Evolutionary conservation across 2,888 invertebrate species (phyloP), one percentile per base, ranked within the genome.

Genomic region (Dendrolimus pini): DNA sequence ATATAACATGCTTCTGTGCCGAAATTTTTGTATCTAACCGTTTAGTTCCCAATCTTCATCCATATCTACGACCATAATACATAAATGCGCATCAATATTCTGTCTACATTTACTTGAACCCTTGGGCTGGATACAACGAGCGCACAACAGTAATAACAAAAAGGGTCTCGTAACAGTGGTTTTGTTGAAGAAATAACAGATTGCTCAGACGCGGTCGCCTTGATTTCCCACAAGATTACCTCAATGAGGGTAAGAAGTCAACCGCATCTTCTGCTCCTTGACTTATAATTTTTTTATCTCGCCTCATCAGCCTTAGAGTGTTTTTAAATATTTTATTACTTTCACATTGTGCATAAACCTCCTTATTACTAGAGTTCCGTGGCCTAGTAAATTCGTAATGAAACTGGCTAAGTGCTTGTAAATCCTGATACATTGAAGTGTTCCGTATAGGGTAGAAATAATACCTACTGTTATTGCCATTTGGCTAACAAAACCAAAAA

Each of bases 141-240:
- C 10, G 30, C 18, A 41, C 41, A 14, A 54, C 54, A 10, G 54
- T 14, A n/a, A 54, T 47, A 57, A 61, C 56, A 58, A 55, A 59
- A 67, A 65, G 76, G 47, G 62, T 76, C 80, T 74, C 61, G 65
- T 68, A 74, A 68, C 56, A 67, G 65, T 77, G 82, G 78, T 75
- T 68, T 71, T 73, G 70, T 68, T 65, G 62, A 69, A 66, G 70
- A 72, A 78, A 78, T 80, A 81, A 82, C 78, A 81, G 82, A 84
- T 82, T 78, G 82, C 77, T 77, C 75, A 70, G 78, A 76, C 74
- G 77, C 70, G 75, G 78, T 62, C 69, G 72, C 71, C 77, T 78
- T 85, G 85, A 85, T 85, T 85, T 85, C 85, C 85, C 85, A 74
- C 79, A 80, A 85, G 85, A 83, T 84, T 82, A 79, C 79, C 76